phyloP scores from a whole-genome alignment of 2,113 vertebrate genomes.

The Nettapus auritus region DNA sequence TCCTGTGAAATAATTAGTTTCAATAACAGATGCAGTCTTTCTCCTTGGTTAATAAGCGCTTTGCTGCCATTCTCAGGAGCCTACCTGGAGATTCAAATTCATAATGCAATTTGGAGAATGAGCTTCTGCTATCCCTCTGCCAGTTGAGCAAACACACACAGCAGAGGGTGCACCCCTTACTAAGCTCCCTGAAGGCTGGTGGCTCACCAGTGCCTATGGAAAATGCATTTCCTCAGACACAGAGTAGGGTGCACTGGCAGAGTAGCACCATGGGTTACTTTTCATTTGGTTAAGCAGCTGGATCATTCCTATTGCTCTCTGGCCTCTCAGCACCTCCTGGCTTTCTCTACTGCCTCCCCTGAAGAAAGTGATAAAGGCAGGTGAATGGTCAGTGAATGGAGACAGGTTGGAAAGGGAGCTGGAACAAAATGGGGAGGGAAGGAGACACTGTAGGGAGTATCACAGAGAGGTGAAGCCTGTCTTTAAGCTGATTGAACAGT shows the following conservation, averaged over 20 bases:
- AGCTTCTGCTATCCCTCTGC: not conserved
- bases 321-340: not conserved
- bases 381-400: not conserved
- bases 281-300: not conserved
- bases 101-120: not conserved
- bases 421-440: rapidly evolving
- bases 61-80: not conserved
- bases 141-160: not conserved
- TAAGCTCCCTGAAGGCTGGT: not conserved
- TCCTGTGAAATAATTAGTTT: constrained; percentile 37
- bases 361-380: not conserved
- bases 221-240: not conserved
- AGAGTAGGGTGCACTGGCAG: not conserved
- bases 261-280: not conserved
- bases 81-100: not conserved
- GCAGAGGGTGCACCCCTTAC: rapidly evolving
- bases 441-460: not conserved
- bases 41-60: constrained; percentile 21
- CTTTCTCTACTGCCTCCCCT: rapidly evolving
- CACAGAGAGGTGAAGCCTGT: not conserved
- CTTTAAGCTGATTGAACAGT: rapidly evolving
- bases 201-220: not conserved
- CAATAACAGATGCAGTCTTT: constrained; percentile 31
- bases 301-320: not conserved
- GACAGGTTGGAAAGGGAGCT: not conserved